Base-by-base conservation (phyloP, 1,140 invertebrate genomes). In the Spodoptera litura region DNA sequence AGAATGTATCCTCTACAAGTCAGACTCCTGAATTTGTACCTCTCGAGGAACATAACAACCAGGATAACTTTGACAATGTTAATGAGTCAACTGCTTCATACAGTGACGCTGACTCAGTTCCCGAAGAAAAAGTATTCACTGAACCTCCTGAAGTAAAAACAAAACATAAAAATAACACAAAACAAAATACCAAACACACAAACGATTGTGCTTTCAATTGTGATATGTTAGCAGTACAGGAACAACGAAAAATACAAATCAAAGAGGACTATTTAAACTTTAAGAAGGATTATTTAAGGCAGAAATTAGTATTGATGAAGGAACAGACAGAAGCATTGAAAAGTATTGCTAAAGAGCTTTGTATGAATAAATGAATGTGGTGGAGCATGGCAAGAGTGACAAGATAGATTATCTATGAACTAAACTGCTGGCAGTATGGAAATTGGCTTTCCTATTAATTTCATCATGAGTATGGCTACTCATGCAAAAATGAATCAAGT, bases 191-290 rank as follows among this genome's bases (percentile, higher is more conserved):
- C 25, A 87, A 89, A 70, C 86, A 90, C 79, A 84, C 85, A 73
- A 83, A 79, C 72, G 87, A 78, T 70, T 93, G 92, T 85, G 84
- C 85, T 52, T 89, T 93, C 53, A 93, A 89, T 78, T 92, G 90
- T 91, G 88, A 94, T 78, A 35, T 88, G 20, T 78, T 94, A 78
- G 88, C 90, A 64, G 81, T 81, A 4, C 87, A 88, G 38, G 93
- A 94, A 78, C 85, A 90, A 78, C 85, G 82, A 72, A 94, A 93
- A 78, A 81, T 91, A 71, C 84, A 92, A 58, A 82, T 94, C 5
- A 94, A 94, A 76, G 90, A 93, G 81, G 91, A 93, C 62, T 94
- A 91, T 85, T 84, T 91, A 9, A 91, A 87, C 76, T 94, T 93
- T 71, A 94, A 93, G 84, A 94, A 94, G 71, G 88, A 92, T 56